Conservation (phyloP, 2,888 invertebrate genomes). For the Caenorhabditis doughertyi region DNA sequence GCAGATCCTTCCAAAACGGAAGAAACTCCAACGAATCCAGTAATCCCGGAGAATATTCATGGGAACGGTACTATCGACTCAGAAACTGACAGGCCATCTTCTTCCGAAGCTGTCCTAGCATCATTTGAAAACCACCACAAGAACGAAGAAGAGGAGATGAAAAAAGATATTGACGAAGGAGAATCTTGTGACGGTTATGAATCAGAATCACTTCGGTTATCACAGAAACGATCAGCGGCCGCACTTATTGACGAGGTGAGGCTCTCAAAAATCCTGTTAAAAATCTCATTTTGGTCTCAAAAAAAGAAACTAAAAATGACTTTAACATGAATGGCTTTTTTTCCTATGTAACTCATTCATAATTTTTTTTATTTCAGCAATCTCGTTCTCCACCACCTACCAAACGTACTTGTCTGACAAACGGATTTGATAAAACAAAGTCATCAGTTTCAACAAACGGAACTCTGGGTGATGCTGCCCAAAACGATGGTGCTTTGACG, state of each 20-base stretch:
- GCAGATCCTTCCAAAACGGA: neutral
- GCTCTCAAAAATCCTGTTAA: too few species aligned
- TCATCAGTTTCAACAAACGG: slow-evolving; percentile 54
- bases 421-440: slow-evolving; percentile 70
- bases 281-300: too few species aligned
- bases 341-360: too few species aligned
- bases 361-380: slow-evolving; percentile 37
- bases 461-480: slow-evolving; percentile 39
- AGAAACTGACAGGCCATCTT: slow-evolving; percentile 22
- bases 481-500: slow-evolving; percentile 63
- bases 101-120: slow-evolving; percentile 15
- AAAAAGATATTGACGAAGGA: slow-evolving; percentile 41
- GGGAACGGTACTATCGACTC: slow-evolving; percentile 18
- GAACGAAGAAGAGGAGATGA: slow-evolving; percentile 36
- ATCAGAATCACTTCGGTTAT: slow-evolving; percentile 14
- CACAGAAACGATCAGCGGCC: slow-evolving; percentile 46
- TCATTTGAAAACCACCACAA: slow-evolving; percentile 14
- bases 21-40: neutral
- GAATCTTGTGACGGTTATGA: slow-evolving; percentile 55
- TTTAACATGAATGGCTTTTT: too few species aligned
- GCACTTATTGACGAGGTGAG: slow-evolving; percentile 59
- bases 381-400: slow-evolving; percentile 63
- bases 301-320: too few species aligned
- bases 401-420: slow-evolving; percentile 67
- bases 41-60: neutral